phyloP scores from a whole-genome alignment of 2,888 invertebrate species.

The Branchinecta sandiegonensis region DNA sequence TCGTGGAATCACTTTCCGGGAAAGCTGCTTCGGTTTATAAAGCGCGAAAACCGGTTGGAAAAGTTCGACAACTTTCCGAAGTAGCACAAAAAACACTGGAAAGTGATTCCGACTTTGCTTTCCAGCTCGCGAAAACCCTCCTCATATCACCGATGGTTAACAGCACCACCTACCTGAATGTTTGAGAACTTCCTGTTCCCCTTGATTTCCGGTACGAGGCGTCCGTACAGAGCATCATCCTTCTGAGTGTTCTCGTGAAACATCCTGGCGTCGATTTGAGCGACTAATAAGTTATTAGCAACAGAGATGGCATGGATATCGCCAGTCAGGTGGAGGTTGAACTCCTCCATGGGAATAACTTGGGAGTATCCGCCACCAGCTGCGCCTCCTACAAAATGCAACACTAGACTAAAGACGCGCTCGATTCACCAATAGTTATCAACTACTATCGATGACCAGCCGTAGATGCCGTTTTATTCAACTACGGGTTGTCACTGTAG shows the following conservation, averaged over 20 bases:
- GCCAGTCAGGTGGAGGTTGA: slow-evolving; percentile 92
- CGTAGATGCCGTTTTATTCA: too few species aligned
- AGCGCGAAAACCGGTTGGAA: too few species aligned
- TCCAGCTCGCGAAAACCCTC: too few species aligned
- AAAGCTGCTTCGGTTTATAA: too few species aligned
- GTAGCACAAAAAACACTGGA: too few species aligned
- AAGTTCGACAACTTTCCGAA: too few species aligned
- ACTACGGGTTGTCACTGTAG: too few species aligned
- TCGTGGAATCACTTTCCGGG: too few species aligned
- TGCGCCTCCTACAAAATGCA: slow-evolving; percentile 54
- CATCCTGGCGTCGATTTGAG: slow-evolving; percentile 88
- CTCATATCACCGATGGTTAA: slow-evolving; percentile 16
- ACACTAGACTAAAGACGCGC: neutral
- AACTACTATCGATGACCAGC: too few species aligned
- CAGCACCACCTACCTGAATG: slow-evolving; percentile 56
- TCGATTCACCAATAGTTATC: too few species aligned
- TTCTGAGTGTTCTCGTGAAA: slow-evolving; percentile 91
- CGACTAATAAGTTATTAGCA: slow-evolving; percentile 92
- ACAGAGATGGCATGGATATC: slow-evolving; percentile 98
- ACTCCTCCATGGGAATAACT: slow-evolving; percentile 98
- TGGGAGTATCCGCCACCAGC: slow-evolving; percentile 95
- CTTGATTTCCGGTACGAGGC: slow-evolving; percentile 71
- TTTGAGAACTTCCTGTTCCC: slow-evolving; percentile 66
- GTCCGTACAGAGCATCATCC: slow-evolving; percentile 65
- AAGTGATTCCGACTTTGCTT: too few species aligned